Conservation (phyloP, 2,797 vertebrate genomes). For the Avahi laniger region DNA sequence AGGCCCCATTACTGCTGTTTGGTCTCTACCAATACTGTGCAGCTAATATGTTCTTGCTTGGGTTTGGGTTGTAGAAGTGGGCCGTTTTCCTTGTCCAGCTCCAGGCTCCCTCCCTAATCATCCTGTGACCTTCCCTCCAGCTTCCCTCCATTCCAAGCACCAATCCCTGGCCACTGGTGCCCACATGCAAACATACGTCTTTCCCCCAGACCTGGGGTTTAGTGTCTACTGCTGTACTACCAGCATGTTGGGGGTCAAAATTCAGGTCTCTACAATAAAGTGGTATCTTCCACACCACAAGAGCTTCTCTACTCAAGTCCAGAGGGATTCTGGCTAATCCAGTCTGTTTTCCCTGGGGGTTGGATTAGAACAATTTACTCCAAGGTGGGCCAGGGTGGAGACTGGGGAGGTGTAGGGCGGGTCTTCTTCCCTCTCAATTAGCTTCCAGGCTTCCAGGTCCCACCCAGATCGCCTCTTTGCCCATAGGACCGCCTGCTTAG, state of each 20-base stretch:
- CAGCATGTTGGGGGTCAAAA: background rate
- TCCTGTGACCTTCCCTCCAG: no score
- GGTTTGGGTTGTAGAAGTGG: no score
- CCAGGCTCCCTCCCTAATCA: no score
- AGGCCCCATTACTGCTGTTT: no score
- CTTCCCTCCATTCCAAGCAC: background rate
- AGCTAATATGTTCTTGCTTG: no score
- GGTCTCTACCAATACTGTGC: no score
- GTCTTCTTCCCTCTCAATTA: background rate
- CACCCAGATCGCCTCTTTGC: background rate
- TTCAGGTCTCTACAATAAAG: no score
- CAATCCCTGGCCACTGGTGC: no score
- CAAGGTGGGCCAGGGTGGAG: background rate
- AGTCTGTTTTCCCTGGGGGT: background rate
- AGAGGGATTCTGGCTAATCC: background rate
- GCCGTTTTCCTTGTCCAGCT: no score
- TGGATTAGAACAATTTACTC: background rate
- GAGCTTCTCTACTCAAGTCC: background rate
- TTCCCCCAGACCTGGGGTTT: background rate
- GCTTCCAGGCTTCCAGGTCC: no score
- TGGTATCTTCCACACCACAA: background rate
- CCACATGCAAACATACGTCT: no score
- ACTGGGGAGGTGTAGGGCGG: background rate
- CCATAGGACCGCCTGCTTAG: background rate
- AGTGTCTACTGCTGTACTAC: background rate